Evolutionary conservation across 2,113 vertebrate species (phyloP).

Genomic region (Noctilio leporinus): DNA sequence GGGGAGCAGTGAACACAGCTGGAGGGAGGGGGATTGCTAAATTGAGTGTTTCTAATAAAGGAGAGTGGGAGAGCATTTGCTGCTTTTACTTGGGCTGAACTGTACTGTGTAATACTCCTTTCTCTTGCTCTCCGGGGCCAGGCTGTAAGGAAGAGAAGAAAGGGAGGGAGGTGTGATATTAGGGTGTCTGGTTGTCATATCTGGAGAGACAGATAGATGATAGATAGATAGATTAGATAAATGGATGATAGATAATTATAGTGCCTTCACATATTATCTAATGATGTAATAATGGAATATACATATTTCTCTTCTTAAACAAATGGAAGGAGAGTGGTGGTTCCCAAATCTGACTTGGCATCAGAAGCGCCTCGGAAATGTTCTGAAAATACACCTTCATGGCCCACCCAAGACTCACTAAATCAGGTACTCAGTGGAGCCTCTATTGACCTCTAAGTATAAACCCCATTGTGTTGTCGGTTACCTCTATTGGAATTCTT

Average conservation of each 20-base stretch:
- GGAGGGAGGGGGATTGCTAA: conserved; percentile 61
- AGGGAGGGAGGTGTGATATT: not conserved
- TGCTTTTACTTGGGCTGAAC: conserved; percentile 38
- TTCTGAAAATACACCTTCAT: not conserved
- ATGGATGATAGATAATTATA: not conserved
- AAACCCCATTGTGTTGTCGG: not conserved
- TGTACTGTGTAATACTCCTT: not conserved
- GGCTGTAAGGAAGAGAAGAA: not conserved
- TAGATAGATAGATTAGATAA: not conserved
- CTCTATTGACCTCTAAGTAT: not conserved
- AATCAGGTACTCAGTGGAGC: not conserved
- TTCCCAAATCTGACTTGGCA: not conserved
- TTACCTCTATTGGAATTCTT: not conserved
- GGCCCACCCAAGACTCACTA: not conserved
- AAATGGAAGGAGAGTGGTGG: not conserved
- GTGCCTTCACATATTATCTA: not conserved
- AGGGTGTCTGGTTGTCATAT: not conserved
- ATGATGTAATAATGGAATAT: not conserved
- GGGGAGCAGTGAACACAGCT: conserved; percentile 49
- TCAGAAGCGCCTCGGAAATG: not conserved
- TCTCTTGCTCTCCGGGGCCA: not conserved
- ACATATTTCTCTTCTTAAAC: not conserved
- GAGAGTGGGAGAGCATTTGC: conserved; percentile 58
- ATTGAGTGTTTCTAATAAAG: conserved; percentile 69
- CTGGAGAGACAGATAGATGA: not conserved